Evolutionary conservation across 2,797 vertebrate species (phyloP), one percentile per base, ranked within the genome.

Genomic region (Gallinago nigripennis): DNA sequence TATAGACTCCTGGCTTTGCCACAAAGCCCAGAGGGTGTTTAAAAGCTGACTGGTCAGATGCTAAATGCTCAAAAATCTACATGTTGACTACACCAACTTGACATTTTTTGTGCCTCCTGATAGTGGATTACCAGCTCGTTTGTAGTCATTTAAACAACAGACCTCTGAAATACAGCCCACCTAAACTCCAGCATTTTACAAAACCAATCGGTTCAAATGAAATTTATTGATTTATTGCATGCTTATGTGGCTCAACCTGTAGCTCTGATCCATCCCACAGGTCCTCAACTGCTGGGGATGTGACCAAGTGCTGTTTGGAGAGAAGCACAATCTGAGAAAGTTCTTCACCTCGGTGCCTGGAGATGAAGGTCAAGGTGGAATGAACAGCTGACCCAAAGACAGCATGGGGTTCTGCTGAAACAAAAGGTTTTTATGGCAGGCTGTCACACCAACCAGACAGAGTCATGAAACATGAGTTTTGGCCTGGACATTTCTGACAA

Each of bases 241-340:
- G 1, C 25, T 48, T 53, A 18, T 5, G 20, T 6, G 3, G 66
- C 33, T 79, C 56, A 45, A 0, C 31, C 28, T 48, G 33, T 53
- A 39, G 33, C 33, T 78, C 37, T 86, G 73, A 78, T 65, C 58
- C 50, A 39, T 58, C 16, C n/a, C 43, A 39, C 58, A 58, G 37
- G 18, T 81, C 83, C 65, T 71, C 6, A 25, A 69, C 37, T 81
- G 53, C 72, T 78, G 19, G 12, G 12, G 7, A 17, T 88, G 30
- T 45, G 50, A 61, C 37, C 53, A 56, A 86, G 35, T 4, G 24
- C 30, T 58, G 10, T 12, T 45, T 16, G 64, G 61, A 73, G 80
- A 1, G 3, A 94, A 87, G 28, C 2, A 1, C 51, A 63, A 39
- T 30, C 21, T 9, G 19, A 73, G 37, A 50, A 77, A 81, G 21